Evolutionary conservation across 2,888 invertebrate species (phyloP).

Genomic region (Oscheius onirici): DNA sequence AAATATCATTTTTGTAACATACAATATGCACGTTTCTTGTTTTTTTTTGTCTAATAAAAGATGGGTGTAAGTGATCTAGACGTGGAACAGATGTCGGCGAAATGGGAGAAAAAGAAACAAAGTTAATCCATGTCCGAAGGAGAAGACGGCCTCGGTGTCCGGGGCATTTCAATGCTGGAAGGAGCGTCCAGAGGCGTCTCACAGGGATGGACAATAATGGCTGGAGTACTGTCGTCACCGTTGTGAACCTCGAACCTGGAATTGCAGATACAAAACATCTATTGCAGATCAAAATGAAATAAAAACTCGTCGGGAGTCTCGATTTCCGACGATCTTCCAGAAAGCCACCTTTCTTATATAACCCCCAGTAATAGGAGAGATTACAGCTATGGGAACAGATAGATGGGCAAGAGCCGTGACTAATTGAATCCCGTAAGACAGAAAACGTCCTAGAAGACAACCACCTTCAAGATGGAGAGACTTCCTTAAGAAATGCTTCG

Average conservation of each 20-base stretch:
- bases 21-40: conserved; percentile 15
- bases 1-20: conserved; percentile 8
- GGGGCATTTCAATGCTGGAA: conserved; percentile 56
- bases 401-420: no score
- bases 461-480: no score
- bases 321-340: no score
- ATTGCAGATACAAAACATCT: no score
- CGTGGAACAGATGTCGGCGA: not conserved
- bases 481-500: no score
- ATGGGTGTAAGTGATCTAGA: conserved; percentile 18
- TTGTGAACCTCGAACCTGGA: conserved; percentile 69
- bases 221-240: conserved; percentile 62
- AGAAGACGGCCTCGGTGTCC: conserved; percentile 50
- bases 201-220: conserved; percentile 69
- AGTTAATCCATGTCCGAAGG: conserved; percentile 26
- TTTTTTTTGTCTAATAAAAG: not conserved
- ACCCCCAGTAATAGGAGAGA: no score
- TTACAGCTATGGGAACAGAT: no score
- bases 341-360: no score
- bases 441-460: no score
- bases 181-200: conserved; percentile 57
- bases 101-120: not conserved
- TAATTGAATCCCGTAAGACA: no score
- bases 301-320: no score
- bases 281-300: no score